These are phyloP conservation scores for Canis aureus DNA, from an alignment of 2,113 vertebrate genomes.

Conservation along the genomic window DNA sequence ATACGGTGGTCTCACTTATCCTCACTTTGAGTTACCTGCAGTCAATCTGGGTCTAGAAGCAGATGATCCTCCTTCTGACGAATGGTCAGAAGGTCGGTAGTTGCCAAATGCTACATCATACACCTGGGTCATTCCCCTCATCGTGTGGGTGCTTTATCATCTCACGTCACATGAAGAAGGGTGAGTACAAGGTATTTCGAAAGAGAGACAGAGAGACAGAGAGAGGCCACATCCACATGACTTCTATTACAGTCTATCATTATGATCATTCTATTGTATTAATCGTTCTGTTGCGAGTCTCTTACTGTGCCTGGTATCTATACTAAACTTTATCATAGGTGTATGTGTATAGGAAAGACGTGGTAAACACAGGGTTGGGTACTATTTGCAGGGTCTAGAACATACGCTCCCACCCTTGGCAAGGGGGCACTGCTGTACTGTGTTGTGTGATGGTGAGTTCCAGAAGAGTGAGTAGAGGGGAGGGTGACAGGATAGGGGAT, in stretches of 20 bases:
- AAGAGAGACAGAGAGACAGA: background rate
- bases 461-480: background rate
- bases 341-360: background rate
- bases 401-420: background rate
- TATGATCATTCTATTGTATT: background rate
- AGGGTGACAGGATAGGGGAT: background rate
- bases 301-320: background rate
- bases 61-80: background rate
- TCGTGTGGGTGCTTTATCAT: background rate
- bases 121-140: background rate
- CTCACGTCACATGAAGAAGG: background rate
- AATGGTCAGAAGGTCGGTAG: too few relatives aligned
- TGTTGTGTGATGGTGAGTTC: background rate
- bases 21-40: accelerated
- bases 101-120: background rate
- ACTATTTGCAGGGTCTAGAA: background rate
- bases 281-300: background rate
- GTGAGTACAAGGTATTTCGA: background rate
- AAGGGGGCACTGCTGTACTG: background rate
- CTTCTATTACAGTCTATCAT: background rate
- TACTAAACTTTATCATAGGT: background rate
- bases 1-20: background rate
- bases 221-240: background rate
- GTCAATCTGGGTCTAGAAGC: background rate
- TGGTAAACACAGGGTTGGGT: background rate